These are phyloP conservation scores for Syrista parreyssii DNA, from an alignment of 2,888 invertebrate genomes.

Conservation along the genomic window DNA sequence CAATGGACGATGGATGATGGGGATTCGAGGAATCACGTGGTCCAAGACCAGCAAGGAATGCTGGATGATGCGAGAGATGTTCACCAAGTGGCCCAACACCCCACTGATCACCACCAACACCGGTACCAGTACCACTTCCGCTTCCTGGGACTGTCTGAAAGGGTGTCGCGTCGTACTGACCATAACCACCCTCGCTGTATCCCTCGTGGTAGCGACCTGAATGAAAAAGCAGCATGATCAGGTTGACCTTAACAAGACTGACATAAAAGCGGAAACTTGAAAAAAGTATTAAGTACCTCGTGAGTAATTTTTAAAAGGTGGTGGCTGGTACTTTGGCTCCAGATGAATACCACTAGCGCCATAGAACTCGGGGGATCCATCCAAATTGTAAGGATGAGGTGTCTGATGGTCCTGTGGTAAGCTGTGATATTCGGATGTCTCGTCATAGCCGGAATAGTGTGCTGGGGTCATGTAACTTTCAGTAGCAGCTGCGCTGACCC, in stretches of 20 bases:
- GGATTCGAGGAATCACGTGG: constrained; percentile 60
- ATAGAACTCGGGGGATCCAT: constrained; percentile 81
- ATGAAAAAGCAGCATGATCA: neutral
- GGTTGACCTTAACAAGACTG: neutral
- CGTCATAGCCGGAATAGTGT: constrained; percentile 67
- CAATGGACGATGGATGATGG: constrained; percentile 57
- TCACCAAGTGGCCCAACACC: constrained; percentile 64
- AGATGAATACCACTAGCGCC: constrained; percentile 70
- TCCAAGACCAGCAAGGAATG: constrained; percentile 66
- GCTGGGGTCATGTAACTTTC: constrained; percentile 62
- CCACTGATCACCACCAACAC: constrained; percentile 67
- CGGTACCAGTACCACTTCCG: constrained; percentile 64
- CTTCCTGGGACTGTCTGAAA: constrained; percentile 82
- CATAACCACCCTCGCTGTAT: constrained; percentile 69
- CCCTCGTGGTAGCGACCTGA: constrained; percentile 65
- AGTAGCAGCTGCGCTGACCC: constrained; percentile 50
- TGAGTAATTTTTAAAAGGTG: constrained; percentile 77
- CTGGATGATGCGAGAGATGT: constrained; percentile 69
- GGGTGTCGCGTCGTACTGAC: constrained; percentile 74
- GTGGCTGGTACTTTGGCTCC: constrained; percentile 80
- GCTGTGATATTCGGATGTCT: constrained; percentile 70
- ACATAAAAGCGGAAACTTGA: neutral
- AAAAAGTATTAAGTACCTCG: constrained; percentile 68
- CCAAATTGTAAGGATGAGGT: constrained; percentile 72
- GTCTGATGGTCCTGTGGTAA: constrained; percentile 67